Base-by-base conservation (phyloP, 2,113 vertebrate genomes). In the Myodes glareolus region DNA sequence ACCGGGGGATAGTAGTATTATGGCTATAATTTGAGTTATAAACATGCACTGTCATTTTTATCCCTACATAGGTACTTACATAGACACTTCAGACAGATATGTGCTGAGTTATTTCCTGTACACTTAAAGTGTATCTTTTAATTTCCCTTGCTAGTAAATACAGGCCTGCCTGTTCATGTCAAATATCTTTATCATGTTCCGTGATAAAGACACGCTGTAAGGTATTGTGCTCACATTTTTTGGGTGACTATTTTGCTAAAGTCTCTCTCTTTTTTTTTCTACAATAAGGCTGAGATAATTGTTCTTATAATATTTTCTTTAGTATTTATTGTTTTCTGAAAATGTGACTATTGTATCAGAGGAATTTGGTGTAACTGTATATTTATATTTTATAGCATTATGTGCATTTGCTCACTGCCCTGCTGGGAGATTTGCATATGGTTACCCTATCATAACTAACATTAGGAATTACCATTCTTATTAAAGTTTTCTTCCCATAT, bases 21-120 rank as follows among this genome's bases (percentile, higher is more conserved):
- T 29, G 58, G 58, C 47, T 82, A 61, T 92, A 14, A 29, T 92
- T 92, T n/a, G 78, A 68, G 55, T 73, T 90, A 23, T 73, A 73
- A 73, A 42, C 72, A 73, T 42, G n/a, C 73, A 75, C 0, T 75
- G 3, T 85, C 11, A 55, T 91, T 85, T 13, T 58, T 73, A 72
- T 31, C 29, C 78, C 21, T 21, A 42, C 52, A 50, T 29, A 33
- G 25, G 3, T 55, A 14, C 80, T 33, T 36, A 89, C 7, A 72
- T 3, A 47, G 27, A 42, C 7, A 52, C 12, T 45, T 39, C 67
- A 70, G 76, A 33, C 84, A 96, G 61, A 39, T 39, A 47, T 12
- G 11, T 96, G 42, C 23, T 82, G 2, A 87, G 94, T 95, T 95
- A 36, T 91, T 29, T 31, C 27, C 78, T 47, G 90, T 95, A 90